phyloP scores from a whole-genome alignment of 2,888 invertebrate species.

The Perithous albicinctus region DNA sequence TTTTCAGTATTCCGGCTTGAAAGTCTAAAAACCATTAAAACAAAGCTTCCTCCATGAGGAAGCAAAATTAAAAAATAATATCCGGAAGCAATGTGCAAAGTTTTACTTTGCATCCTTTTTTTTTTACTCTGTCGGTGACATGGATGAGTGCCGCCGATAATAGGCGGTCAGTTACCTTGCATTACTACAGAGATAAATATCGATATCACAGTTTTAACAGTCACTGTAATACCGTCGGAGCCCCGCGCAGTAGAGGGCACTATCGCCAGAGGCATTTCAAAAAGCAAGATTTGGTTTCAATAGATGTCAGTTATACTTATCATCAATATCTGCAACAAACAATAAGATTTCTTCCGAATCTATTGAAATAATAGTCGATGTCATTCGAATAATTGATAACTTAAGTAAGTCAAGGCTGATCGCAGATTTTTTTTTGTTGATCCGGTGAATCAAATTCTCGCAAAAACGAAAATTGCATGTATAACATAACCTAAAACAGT shows the following conservation, averaged over 20 bases:
- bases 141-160: conserved; percentile 13
- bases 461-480: neutral
- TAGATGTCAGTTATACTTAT: conserved; percentile 9
- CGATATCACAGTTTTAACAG: neutral
- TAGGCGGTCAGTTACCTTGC: neutral
- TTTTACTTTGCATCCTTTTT: too few relatives aligned
- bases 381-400: neutral
- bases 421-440: neutral
- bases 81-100: too few relatives aligned
- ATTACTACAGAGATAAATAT: neutral
- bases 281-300: neutral
- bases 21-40: too few relatives aligned
- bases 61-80: too few relatives aligned
- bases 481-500: conserved; percentile 47
- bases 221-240: conserved; percentile 5
- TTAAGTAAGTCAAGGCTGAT: conserved; percentile 17
- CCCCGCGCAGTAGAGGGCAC: conserved; percentile 5
- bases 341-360: neutral
- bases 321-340: neutral
- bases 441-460: neutral
- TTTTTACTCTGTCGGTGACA: too few relatives aligned
- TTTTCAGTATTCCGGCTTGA: too few relatives aligned
- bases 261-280: conserved; percentile 1
- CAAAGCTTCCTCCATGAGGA: too few relatives aligned
- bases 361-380: neutral